Base-by-base conservation (phyloP, 2,888 invertebrate species). In the Drosophila recens region DNA sequence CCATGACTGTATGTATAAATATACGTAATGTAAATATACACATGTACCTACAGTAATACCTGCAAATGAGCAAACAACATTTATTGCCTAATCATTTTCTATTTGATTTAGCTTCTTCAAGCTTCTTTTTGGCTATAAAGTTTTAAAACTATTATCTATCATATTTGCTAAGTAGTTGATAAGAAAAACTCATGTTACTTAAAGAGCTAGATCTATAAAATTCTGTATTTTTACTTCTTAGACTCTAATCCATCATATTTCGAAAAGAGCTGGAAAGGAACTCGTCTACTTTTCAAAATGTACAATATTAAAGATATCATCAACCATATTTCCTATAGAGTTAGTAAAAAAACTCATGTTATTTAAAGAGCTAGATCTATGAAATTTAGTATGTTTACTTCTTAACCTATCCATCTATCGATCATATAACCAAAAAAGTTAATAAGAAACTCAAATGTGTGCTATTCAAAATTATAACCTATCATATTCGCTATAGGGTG, bases 1-100 rank as follows among this genome's bases (percentile, higher is more conserved):
- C n/a, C n/a, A n/a, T n/a, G n/a, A n/a, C n/a, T n/a, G n/a, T n/a
- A 53, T 30, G 27, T 51, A 45, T 42, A 40, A 20, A 62, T 36
- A 27, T 23, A 52, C 23, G 33, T 11, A 43, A 11, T 23, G 42
- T 40, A 42, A 27, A 61, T 27, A 27, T 6, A 15, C 10, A 10
- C 23, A 23, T 17, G 4, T 13, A 23, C 6, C 30, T 45, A 49
- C 42, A 61, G 46, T 51, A 42, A 33, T 8, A 11, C 27, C 17
- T 17, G 53, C 13, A 17, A 43, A 13, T 27, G 5, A 36, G 13
- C 17, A 58, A 13, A 40, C 11, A 30, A 46, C 42, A 43, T 3
- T 2, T 33, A 15, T 56, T 56, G 34, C 43, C 11, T n/a, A 33
- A 34, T 45, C 23, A 52, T 13, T 34, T 30, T 10, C 5, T 15